These are phyloP conservation scores for Catamblyrhynchus diadema DNA, from an alignment of 2,797 vertebrate species.

Conservation along the genomic window DNA sequence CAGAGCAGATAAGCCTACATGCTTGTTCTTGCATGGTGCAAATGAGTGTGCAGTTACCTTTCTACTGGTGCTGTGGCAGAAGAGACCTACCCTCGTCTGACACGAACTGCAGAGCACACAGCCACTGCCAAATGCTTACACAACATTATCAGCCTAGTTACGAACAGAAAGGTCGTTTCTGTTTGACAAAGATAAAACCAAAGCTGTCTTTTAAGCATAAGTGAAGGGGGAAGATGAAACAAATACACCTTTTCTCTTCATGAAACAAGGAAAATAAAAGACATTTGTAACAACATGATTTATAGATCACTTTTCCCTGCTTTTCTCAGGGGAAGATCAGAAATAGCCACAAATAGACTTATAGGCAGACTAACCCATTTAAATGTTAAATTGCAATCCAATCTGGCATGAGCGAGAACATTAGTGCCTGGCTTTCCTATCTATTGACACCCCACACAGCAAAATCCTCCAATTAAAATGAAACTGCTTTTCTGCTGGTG, in stretches of 20 bases:
- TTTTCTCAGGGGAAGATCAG: background rate
- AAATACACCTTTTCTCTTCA: background rate
- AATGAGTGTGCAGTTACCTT: background rate
- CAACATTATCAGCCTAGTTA: background rate
- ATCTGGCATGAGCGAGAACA: background rate
- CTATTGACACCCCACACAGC: background rate
- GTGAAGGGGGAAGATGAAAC: background rate
- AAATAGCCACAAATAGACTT: conserved; percentile 19
- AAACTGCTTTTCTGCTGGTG: background rate
- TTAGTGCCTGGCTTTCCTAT: background rate
- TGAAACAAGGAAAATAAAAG: background rate
- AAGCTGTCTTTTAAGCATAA: background rate
- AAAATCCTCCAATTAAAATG: background rate
- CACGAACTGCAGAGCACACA: background rate
- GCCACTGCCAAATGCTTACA: background rate
- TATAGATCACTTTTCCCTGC: background rate
- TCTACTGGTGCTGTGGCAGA: background rate
- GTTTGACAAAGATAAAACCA: conserved; percentile 46
- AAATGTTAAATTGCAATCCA: conserved; percentile 24
- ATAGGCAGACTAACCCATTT: background rate
- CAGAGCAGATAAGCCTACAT: background rate
- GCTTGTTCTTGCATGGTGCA: background rate
- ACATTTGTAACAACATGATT: background rate
- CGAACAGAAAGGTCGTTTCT: conserved; percentile 3
- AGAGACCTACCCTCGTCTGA: background rate